Evolutionary conservation across 2,113 vertebrate genomes (phyloP).

Genomic region (Ivindomyrus marchei): DNA sequence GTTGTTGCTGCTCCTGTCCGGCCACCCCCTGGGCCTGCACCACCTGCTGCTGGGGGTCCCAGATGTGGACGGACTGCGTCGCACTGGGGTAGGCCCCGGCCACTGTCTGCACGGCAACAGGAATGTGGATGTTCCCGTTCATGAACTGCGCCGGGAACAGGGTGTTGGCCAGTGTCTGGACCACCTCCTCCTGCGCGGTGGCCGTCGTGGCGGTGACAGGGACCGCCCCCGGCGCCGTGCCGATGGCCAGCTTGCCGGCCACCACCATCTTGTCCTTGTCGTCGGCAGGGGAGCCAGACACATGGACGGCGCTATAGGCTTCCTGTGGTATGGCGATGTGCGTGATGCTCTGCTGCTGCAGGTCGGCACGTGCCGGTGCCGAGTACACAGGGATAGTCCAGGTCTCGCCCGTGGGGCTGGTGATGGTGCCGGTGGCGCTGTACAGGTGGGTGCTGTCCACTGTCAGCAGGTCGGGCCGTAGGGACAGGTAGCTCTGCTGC

Average conservation of each 20-base stretch:
- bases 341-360: slow-evolving; percentile 91
- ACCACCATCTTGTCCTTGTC: slow-evolving; percentile 87
- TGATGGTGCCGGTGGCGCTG: slow-evolving; percentile 95
- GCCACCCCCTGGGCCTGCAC: slow-evolving; percentile 64
- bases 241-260: slow-evolving; percentile 45
- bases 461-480: slow-evolving; percentile 92
- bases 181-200: slow-evolving; percentile 88
- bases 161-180: slow-evolving; percentile 85
- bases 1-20: slow-evolving; percentile 78
- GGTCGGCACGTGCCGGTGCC: slow-evolving; percentile 70
- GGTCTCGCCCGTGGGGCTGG: slow-evolving; percentile 93
- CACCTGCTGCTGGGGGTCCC: slow-evolving; percentile 88
- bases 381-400: slow-evolving; percentile 99
- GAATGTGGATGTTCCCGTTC: slow-evolving; percentile 99
- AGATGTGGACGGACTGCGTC: slow-evolving; percentile 93
- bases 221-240: slow-evolving; percentile 25
- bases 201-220: slow-evolving; percentile 55
- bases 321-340: slow-evolving; percentile 98
- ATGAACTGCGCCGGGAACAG: slow-evolving; percentile 98
- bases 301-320: slow-evolving; percentile 87
- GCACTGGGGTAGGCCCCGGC: slow-evolving; percentile 86
- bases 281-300: slow-evolving; percentile 73
- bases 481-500: slow-evolving; percentile 90
- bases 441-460: slow-evolving; percentile 97
- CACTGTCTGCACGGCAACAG: slow-evolving; percentile 94